These are phyloP conservation scores for Siderastrea radians DNA, from an alignment of 92 coral and sea anemone genomes.

Conservation along the genomic window DNA sequence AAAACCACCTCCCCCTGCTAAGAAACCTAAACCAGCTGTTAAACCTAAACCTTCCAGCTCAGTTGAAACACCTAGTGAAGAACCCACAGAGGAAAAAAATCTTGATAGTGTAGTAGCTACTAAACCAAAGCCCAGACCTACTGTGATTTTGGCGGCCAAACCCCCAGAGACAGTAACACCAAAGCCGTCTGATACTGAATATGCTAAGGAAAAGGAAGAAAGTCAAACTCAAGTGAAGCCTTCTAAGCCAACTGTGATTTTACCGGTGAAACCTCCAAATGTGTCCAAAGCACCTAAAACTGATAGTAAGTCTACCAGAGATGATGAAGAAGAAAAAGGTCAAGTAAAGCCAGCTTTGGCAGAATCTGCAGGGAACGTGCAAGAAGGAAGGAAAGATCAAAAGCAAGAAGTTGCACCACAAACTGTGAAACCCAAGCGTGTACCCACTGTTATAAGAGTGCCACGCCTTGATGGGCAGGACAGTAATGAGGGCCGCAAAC, in stretches of 20 bases:
- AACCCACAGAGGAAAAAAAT: neutral
- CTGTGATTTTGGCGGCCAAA: slow-evolving; percentile 50
- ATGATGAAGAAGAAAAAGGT: slow-evolving; percentile 1
- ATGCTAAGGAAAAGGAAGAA: neutral
- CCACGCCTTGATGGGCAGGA: slow-evolving; percentile 19
- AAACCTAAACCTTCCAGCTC: slow-evolving; percentile 41
- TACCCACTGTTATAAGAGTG: slow-evolving; percentile 63
- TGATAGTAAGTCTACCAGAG: slow-evolving; percentile 3
- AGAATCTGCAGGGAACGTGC: neutral
- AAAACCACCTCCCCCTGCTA: slow-evolving; percentile 55
- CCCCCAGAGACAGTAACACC: neutral
- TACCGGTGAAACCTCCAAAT: slow-evolving; percentile 58
- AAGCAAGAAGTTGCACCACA: slow-evolving; percentile 15
- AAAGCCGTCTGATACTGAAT: neutral
- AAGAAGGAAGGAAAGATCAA: slow-evolving; percentile 1
- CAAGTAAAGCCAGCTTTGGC: slow-evolving; percentile 15
- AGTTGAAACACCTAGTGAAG: neutral
- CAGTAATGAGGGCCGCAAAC: slow-evolving; percentile 15
- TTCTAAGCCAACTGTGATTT: slow-evolving; percentile 60
- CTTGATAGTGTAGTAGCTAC: neutral
- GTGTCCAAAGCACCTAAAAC: slow-evolving; percentile 12
- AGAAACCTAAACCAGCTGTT: slow-evolving; percentile 55
- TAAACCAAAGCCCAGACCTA: slow-evolving; percentile 55
- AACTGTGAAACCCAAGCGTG: slow-evolving; percentile 44
- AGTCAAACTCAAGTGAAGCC: neutral